Conservation (phyloP, 2,888 invertebrate species). For the Eupithecia insigniata region DNA sequence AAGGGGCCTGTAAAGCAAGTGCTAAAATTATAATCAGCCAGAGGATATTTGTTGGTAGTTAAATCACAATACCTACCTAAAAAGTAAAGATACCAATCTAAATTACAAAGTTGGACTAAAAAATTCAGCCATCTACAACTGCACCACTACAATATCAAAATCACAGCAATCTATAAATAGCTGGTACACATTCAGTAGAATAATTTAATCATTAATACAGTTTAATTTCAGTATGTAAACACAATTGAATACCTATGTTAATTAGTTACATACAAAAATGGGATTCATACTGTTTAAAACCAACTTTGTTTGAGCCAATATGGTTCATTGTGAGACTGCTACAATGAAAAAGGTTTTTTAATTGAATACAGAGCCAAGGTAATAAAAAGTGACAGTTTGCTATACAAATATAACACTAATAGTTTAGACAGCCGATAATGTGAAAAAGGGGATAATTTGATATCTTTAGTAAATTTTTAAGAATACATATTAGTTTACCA, state of each 20-base stretch:
- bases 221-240: not conserved
- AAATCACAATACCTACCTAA: conserved; percentile 6
- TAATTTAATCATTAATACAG: not conserved
- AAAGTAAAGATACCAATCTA: not conserved
- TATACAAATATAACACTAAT: not conserved
- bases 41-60: not conserved
- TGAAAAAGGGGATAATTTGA: not conserved
- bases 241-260: not conserved
- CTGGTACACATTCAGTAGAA: conserved; percentile 32
- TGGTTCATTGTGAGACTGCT: not conserved
- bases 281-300: not conserved
- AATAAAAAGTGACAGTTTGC: not conserved
- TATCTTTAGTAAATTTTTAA: not conserved
- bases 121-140: conserved; percentile 66
- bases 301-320: not conserved
- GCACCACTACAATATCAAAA: conserved; percentile 69
- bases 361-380: not conserved
- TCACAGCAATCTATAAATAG: conserved; percentile 58
- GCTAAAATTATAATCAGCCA: not conserved
- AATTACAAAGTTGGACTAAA: not conserved
- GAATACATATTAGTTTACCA: not conserved
- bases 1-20: not conserved
- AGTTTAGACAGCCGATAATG: conserved; percentile 4
- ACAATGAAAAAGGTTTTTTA: not conserved
- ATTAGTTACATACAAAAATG: not conserved